Evolutionary conservation across 2,888 invertebrate species (phyloP).

Genomic region (Polyommatus icarus): DNA sequence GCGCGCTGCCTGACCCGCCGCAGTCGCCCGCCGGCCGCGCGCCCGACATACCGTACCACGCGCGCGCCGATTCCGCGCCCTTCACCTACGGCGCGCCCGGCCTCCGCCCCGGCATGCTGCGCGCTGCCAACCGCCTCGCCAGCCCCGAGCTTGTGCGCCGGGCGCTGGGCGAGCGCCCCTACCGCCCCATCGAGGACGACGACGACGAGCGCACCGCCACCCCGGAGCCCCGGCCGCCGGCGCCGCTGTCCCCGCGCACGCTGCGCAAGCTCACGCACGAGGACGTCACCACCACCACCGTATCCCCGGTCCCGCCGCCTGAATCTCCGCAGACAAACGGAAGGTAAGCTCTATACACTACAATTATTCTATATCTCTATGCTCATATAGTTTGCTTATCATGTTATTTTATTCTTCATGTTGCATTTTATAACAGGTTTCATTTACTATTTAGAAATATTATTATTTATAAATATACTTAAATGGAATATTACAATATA

Average conservation of each 20-base stretch:
- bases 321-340: not conserved
- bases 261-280: constrained; percentile 67
- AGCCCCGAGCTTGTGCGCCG: constrained; percentile 92
- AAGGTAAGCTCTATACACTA: constrained; percentile 47
- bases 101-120: constrained; percentile 82
- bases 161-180: constrained; percentile 77
- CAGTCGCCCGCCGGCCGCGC: constrained; percentile 68
- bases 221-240: constrained; percentile 58
- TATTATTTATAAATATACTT: no score
- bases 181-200: constrained; percentile 67
- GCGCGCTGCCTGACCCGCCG: constrained; percentile 86
- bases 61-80: constrained; percentile 92
- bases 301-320: constrained; percentile 42
- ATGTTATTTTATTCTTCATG: no score
- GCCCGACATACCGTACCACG: constrained; percentile 92
- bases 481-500: no score
- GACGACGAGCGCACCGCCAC: constrained; percentile 67
- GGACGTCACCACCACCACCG: constrained; percentile 62
- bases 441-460: no score
- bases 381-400: no score
- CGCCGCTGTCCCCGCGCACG: constrained; percentile 63
- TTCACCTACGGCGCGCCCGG: constrained; percentile 91
- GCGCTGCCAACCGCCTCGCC: constrained; percentile 86
- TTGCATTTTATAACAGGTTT: no score
- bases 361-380: no score